These are phyloP conservation scores for Acrobasis consociella DNA, from an alignment of 2,888 invertebrate species.

Conservation along the genomic window DNA sequence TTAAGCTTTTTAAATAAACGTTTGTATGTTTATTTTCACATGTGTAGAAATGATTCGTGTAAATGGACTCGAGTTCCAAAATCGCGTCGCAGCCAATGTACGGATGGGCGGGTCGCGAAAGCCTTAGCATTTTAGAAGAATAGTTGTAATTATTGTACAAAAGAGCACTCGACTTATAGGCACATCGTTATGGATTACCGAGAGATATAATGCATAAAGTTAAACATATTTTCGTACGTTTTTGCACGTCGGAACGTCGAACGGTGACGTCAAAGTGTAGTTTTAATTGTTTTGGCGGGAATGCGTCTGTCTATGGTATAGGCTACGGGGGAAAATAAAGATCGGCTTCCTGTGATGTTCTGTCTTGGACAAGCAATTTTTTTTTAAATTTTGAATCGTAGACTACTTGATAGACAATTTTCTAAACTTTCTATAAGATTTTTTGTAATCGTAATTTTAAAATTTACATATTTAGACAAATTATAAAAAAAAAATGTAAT, in stretches of 20 bases:
- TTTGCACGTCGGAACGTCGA: conserved; percentile 73
- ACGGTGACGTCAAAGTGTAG: conserved; percentile 55
- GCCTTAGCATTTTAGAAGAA: conserved; percentile 53
- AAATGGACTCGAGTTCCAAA: background rate
- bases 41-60: background rate
- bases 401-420: background rate
- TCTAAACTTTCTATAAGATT: background rate
- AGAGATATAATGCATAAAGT: conserved; percentile 78
- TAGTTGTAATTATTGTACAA: conserved; percentile 76
- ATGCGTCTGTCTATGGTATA: conserved; percentile 33
- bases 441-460: background rate
- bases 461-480: conserved; percentile 6
- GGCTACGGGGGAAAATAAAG: background rate
- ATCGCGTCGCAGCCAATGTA: conserved; percentile 40
- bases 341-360: background rate
- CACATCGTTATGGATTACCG: conserved; percentile 75
- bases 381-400: background rate
- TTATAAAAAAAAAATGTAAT: conserved; percentile 2
- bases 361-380: background rate
- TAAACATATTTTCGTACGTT: conserved; percentile 80
- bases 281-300: conserved; percentile 57
- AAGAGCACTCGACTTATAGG: conserved; percentile 72
- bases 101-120: conserved; percentile 35
- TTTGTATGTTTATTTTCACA: background rate
- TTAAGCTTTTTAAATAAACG: background rate